Evolutionary conservation across 2,113 vertebrate species (phyloP).

Genomic region (Eulemur macaco): DNA sequence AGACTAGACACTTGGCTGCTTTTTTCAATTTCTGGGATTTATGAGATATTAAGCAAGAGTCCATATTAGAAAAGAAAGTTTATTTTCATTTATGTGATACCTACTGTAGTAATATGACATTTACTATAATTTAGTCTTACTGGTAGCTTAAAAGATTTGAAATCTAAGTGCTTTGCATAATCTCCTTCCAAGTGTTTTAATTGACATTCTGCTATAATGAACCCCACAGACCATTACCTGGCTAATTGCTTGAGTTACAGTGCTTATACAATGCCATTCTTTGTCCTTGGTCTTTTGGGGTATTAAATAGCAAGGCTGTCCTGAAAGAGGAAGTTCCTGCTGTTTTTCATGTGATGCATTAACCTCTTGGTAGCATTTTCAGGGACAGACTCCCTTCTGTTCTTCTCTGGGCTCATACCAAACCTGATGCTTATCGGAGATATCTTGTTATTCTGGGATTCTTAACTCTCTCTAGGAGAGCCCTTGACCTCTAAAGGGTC

Average conservation of each 20-base stretch:
- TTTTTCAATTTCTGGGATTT: slow-evolving; percentile 53
- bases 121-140: slow-evolving; percentile 66
- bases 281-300: slow-evolving; percentile 78
- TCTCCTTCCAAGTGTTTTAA: slow-evolving; percentile 77
- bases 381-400: slow-evolving; percentile 74
- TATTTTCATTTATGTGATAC: slow-evolving; percentile 71
- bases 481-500: not conserved
- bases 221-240: slow-evolving; percentile 80
- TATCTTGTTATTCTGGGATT: slow-evolving; percentile 48
- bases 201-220: slow-evolving; percentile 79
- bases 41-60: slow-evolving; percentile 58
- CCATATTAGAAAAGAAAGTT: slow-evolving; percentile 50
- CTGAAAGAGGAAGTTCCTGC: slow-evolving; percentile 72
- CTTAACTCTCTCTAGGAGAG: not conserved
- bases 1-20: slow-evolving; percentile 43
- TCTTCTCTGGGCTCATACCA: slow-evolving; percentile 50
- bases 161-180: slow-evolving; percentile 63
- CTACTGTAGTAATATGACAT: slow-evolving; percentile 59
- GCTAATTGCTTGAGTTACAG: slow-evolving; percentile 79
- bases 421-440: slow-evolving; percentile 53
- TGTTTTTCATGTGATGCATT: slow-evolving; percentile 70
- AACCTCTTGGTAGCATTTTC: slow-evolving; percentile 66
- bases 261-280: slow-evolving; percentile 76
- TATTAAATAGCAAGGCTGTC: slow-evolving; percentile 71
- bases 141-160: slow-evolving; percentile 51